These are phyloP conservation scores for Nemotelus nigrinus DNA, from an alignment of 2,888 invertebrate species.

Conservation along the genomic window DNA sequence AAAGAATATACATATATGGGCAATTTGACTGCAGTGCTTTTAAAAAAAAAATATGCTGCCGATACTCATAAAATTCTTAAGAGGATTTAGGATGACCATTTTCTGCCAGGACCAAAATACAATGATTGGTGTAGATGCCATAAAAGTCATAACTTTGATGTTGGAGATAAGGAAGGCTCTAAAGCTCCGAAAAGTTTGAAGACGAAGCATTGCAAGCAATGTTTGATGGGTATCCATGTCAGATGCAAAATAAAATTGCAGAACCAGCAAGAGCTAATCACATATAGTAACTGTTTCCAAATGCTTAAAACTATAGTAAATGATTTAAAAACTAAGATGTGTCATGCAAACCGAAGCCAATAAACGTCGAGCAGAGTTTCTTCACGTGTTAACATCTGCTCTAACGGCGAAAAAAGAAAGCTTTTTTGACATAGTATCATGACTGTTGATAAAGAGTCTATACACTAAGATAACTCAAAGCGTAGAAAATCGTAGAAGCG, in stretches of 20 bases:
- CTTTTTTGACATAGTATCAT: too few species aligned
- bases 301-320: background rate
- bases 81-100: background rate
- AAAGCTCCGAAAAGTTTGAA: background rate
- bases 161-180: background rate
- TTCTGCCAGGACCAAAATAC: background rate
- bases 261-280: background rate
- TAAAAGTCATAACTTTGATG: background rate
- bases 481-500: too few species aligned
- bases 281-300: background rate
- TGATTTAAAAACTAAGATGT: background rate
- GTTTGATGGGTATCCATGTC: background rate
- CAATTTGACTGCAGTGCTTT: constrained; percentile 1
- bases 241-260: background rate
- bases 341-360: too few species aligned
- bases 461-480: too few species aligned
- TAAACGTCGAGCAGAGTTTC: too few species aligned
- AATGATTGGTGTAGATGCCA: background rate
- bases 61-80: background rate
- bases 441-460: too few species aligned
- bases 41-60: background rate
- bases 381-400: too few species aligned
- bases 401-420: too few species aligned
- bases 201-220: background rate
- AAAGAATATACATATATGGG: background rate